Percentiles rank a stretch among this genome's conserved stretches.
Evolutionary conservation across 92 coral and sea anemone genomes (phyloP).

Genomic region (Pocillopora grandis): DNA sequence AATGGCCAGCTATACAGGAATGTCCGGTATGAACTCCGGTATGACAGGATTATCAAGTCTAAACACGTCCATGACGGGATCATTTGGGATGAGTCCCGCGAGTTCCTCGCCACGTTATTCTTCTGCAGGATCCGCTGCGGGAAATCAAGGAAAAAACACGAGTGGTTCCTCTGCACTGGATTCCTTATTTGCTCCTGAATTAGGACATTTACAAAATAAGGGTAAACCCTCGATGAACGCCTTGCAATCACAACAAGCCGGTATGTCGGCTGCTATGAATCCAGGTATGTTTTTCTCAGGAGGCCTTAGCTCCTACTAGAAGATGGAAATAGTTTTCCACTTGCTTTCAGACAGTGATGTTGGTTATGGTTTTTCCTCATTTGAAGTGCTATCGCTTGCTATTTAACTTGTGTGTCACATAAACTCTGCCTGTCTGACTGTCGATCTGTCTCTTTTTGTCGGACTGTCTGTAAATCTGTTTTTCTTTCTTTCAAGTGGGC

Average conservation of each 20-base stretch:
- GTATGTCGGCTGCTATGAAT: slow-evolving; percentile 12
- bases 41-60: slow-evolving; percentile 17
- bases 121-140: slow-evolving; percentile 17
- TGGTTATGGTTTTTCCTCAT: no score
- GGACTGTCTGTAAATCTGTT: no score
- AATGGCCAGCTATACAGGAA: slow-evolving; percentile 28
- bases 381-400: no score
- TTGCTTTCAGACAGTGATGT: no score
- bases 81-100: slow-evolving; percentile 37
- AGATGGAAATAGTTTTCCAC: background rate
- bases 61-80: slow-evolving; percentile 17
- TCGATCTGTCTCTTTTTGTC: no score
- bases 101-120: slow-evolving; percentile 27
- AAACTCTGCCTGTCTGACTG: no score
- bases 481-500: no score
- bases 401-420: no score
- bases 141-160: slow-evolving; percentile 15
- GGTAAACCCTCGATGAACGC: slow-evolving; percentile 70
- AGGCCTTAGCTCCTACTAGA: background rate
- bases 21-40: slow-evolving; percentile 31
- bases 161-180: slow-evolving; percentile 51
- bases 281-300: slow-evolving; percentile 18
- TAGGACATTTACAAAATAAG: slow-evolving; percentile 77
- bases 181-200: slow-evolving; percentile 74
- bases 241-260: slow-evolving; percentile 30